Evolutionary conservation across 2,888 invertebrate genomes (phyloP), one percentile per base, ranked within the genome.

Genomic region (Cryptus viduatorius): DNA sequence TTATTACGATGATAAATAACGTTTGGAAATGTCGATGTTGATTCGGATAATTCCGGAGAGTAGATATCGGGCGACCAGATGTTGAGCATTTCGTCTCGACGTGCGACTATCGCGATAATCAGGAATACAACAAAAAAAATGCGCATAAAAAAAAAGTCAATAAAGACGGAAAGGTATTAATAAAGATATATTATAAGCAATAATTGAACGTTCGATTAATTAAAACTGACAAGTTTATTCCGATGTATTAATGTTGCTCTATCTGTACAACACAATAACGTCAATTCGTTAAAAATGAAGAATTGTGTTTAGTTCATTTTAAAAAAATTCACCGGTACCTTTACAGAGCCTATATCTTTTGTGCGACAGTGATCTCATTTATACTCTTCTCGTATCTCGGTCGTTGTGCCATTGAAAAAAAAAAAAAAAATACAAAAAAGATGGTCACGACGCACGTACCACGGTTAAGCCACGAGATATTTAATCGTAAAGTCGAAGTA

Each of bases 141-240:
- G 4, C 7, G 12, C 8, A 46, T 14, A 29, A 19, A 46, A 46
- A 44, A 48, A 14, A 42, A 73, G 19, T 2, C 37, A 8, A 37
- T 37, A 37, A 37, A 37, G 37, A 37, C 7, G 0, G 8, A 37
- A 37, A 37, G 37, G 37, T 37, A 8, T 37, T 37, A 4, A 1
- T 37, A 37, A 37, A 37, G 37, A 37, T 37, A 48, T 14, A 59
- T 59, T 48, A 53, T 42, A 76, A 12, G 53, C 48, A 67, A 67
- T 67, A 72, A 72, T 29, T 4, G 79, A 86, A 82, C 86, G 76
- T 77, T 71, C 82, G 78, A 83, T 77, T 89, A 88, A 86, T 87
- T 89, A 76, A 89, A 90, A 90, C 81, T 89, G 88, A 87, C 87
- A 88, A 90, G 78, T 90, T 90, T 90, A 90, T 89, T 90, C 88